Evolutionary conservation across 2,797 vertebrate genomes (phyloP), one percentile per base, ranked within the genome.

Genomic region (Thripadectes ignobilis): DNA sequence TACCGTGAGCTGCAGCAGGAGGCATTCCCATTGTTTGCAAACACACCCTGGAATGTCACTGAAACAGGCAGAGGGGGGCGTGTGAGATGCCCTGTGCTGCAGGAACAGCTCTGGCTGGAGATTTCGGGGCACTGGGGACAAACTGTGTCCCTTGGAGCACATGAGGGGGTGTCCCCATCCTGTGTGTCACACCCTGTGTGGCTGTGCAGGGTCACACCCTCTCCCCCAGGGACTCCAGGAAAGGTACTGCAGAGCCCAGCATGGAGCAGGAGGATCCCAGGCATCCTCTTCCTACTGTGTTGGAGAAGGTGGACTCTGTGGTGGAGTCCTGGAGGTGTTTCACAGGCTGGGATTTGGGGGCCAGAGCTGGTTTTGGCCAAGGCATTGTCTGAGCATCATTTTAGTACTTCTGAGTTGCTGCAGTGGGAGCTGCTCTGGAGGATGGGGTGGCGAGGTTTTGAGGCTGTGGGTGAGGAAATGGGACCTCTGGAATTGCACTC

Each of bases 111-210:
- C 49, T 30, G 26, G 2, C 32, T 22, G 27, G 34, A 0, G 4
- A 2, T 24, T 21, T 0, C 0, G 0, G 21, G 66, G 1, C 2
- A 0, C 10, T 46, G 58, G 51, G 48, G 9, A 67, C 27, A 41
- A 17, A 27, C 34, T 9, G 4, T 43, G 7, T 52, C 46, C 5
- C 27, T 4, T 1, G 5, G 59, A 46, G 27, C 24, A 24, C 2
- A 1, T 6, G 12, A 36, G 21, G 18, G 32, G 5, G n/a, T 0
- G 0, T 52, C 24, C 32, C 3, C 0, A 13, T 18, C 2, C 32
- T 6, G 45, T 1, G 0, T 59, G 55, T 54, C 27, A 46, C 59
- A 38, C 66, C 20, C 63, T 26, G 12, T 23, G 5, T 21, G 0
- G 0, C 74, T 65, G 48, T 41, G 12, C 59, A 61, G 48, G 18